These are phyloP conservation scores for Sinocyclocheilus rhinocerous DNA, from an alignment of 2,113 vertebrate species.

Conservation along the genomic window DNA sequence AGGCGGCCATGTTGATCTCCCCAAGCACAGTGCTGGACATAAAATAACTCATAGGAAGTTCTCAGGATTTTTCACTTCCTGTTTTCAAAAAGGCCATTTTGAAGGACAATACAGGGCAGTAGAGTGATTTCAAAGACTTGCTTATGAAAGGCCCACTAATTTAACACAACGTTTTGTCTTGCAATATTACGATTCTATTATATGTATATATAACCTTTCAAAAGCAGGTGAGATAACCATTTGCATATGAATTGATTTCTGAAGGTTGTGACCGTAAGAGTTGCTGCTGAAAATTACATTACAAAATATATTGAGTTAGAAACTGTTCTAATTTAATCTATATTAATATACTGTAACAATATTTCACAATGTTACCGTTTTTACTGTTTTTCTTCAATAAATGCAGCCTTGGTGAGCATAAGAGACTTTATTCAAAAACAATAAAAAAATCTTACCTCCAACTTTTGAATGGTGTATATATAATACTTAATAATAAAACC, in stretches of 20 bases:
- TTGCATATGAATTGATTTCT: background rate
- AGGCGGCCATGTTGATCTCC: constrained; percentile 37
- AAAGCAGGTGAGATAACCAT: no score
- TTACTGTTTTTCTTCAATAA: no score
- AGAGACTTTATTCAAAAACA: background rate
- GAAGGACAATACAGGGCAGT: constrained; percentile 65
- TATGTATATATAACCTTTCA: background rate
- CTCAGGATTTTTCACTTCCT: constrained; percentile 76
- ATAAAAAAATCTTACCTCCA: background rate
- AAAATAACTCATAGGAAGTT: constrained; percentile 76
- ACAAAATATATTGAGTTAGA: no score
- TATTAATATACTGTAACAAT: background rate
- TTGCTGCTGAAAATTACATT: no score
- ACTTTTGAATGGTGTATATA: background rate
- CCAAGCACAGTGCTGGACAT: constrained; percentile 55
- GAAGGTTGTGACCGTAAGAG: no score
- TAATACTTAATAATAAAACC: background rate
- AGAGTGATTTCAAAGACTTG: constrained; percentile 56
- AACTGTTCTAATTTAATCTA: no score
- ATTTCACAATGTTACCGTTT: background rate
- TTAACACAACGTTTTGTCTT: background rate
- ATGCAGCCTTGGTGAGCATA: no score
- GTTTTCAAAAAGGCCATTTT: constrained; percentile 67
- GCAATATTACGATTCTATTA: background rate
- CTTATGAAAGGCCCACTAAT: background rate